These are phyloP conservation scores for Dermolepida albohirtum DNA, from an alignment of 2,888 invertebrate genomes.

Conservation along the genomic window DNA sequence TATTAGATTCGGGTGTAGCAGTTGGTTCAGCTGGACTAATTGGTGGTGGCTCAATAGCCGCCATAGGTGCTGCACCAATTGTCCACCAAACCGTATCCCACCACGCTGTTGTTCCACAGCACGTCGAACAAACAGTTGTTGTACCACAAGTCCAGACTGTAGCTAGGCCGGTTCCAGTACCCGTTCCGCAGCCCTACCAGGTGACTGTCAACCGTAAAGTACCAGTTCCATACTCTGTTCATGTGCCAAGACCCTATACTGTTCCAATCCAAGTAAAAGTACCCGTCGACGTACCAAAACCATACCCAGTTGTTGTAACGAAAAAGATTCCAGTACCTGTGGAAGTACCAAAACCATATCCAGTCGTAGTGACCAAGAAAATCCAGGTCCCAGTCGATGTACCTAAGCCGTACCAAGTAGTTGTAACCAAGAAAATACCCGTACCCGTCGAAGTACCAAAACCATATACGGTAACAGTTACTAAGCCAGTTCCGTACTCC, in stretches of 20 bases:
- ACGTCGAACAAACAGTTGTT: slow-evolving; percentile 35
- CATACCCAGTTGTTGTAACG: slow-evolving; percentile 46
- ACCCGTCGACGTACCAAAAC: slow-evolving; percentile 50
- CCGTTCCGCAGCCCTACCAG: slow-evolving; percentile 58
- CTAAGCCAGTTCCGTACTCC: slow-evolving; percentile 56
- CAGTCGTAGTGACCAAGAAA: slow-evolving; percentile 48
- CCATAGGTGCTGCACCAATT: slow-evolving; percentile 4
- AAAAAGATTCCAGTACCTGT: slow-evolving; percentile 51
- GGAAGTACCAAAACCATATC: slow-evolving; percentile 58
- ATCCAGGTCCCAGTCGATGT: slow-evolving; percentile 53
- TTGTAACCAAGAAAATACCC: slow-evolving; percentile 54
- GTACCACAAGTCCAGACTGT: slow-evolving; percentile 37
- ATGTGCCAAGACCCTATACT: slow-evolving; percentile 42
- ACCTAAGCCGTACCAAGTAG: slow-evolving; percentile 59
- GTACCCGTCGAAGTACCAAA: slow-evolving; percentile 52
- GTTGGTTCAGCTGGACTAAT: not conserved
- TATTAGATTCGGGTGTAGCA: slow-evolving; percentile 14
- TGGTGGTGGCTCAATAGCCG: not conserved
- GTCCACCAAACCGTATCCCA: slow-evolving; percentile 11
- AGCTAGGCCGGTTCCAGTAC: slow-evolving; percentile 49
- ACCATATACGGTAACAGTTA: slow-evolving; percentile 47
- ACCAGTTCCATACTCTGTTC: slow-evolving; percentile 49
- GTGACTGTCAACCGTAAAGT: slow-evolving; percentile 51
- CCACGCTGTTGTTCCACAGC: slow-evolving; percentile 24
- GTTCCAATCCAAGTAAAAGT: slow-evolving; percentile 50